Conservation (phyloP, 2,888 invertebrate genomes). For the Panzeria rudis region DNA sequence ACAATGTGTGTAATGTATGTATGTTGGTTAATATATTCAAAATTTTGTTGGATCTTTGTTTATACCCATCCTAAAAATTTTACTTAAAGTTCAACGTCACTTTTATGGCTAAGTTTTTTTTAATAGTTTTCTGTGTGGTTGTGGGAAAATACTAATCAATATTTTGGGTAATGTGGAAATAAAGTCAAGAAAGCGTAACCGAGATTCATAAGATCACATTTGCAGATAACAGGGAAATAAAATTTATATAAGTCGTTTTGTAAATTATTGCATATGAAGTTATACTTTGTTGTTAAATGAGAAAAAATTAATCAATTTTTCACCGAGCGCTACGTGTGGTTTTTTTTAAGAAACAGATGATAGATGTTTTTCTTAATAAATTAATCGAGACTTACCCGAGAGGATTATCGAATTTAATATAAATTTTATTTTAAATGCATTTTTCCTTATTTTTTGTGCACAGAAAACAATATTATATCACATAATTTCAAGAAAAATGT, state of each 20-base stretch:
- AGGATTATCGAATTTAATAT: no score
- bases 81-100: constrained; percentile 27
- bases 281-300: background rate
- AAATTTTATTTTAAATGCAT: background rate
- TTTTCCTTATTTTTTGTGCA: no score
- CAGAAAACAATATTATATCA: no score
- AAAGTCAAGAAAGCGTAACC: constrained; percentile 59
- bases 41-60: background rate
- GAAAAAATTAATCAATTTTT: no score
- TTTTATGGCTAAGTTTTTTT: constrained; percentile 24
- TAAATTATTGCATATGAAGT: background rate
- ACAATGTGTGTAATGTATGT: constrained; percentile 36
- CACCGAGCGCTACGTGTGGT: no score
- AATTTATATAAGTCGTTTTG: constrained; percentile 6
- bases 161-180: constrained; percentile 1
- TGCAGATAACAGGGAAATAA: constrained; percentile 32
- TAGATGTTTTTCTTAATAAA: no score
- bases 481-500: no score
- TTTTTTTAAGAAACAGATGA: no score
- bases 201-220: constrained; percentile 23
- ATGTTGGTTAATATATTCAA: constrained; percentile 41
- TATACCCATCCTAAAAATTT: constrained; percentile 17
- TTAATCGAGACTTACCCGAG: no score
- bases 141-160: constrained; percentile 66
- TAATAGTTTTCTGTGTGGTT: constrained; percentile 11